Base-by-base conservation (phyloP, 1,140 invertebrate genomes). In the Goniozus legneri region DNA sequence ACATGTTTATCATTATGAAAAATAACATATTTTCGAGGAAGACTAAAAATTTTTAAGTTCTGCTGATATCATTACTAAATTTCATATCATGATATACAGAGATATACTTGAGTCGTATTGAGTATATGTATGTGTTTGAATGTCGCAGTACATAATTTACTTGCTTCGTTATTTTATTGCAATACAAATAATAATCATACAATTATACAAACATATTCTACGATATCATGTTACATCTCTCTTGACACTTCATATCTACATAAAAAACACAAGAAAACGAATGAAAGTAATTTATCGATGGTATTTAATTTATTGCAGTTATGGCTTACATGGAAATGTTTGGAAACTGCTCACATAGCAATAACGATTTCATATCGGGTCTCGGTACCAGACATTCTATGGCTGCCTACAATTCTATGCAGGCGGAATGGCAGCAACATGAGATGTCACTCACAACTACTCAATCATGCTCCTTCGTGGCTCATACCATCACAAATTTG, bases 311-410 rank as follows among this genome's bases (percentile, higher is more conserved):
- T 31, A 52, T 80, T 80, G 47, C 81, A 95, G 92, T 97, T 58
- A 91, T 93, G 85, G 91, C 90, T 34, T 97, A 96, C 76, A 95
- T 96, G 91, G 89, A 94, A 73, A 91, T 94, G 83, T 90, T 94
- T 67, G 89, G 90, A 1, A 88, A 90, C 67, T 93, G 90, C 75
- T 88, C 86, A 44, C 88, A 90, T 58, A 84, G 86, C 19, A 80
- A 80, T 43, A 80, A 80, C 51, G 87, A 91, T 58, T 85, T 89
- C 70, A 84, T 89, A 60, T 69, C 70, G 30, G 69, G 68, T 37
- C 60, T 76, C 24, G 73, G 72, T n/a, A 67, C 71, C 14, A 79
- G 89, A 20, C 89, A 92, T 66, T 92, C 89, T 2, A 80, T 92
- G 60, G 88, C 91, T 64, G 84, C 86, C 8, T 89, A 86, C 64